Percentiles rank a stretch among this genome's conserved stretches.
Evolutionary conservation across 2,113 vertebrate genomes (phyloP).

Genomic region (Grallaria varia): DNA sequence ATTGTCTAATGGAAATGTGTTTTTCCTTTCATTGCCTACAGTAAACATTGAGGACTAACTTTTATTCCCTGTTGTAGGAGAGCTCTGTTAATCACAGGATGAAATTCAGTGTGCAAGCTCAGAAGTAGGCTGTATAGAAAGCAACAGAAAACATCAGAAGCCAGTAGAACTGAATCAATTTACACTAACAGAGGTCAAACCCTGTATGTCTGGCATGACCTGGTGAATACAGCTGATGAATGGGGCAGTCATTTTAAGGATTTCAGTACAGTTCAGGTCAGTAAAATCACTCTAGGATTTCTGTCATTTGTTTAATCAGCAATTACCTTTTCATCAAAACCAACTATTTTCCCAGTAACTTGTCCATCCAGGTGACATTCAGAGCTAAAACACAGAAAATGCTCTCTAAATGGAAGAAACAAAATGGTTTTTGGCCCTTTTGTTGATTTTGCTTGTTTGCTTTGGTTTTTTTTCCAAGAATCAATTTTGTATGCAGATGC

Average conservation of each 20-base stretch:
- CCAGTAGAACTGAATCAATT: not conserved
- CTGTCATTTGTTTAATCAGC: not conserved
- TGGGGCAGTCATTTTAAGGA: not conserved
- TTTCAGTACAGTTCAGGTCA: not conserved
- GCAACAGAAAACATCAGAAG: not conserved
- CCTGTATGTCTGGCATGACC: not conserved
- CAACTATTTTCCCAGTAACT: not conserved
- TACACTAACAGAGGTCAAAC: not conserved
- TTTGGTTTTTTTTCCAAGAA: not conserved
- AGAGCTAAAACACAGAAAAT: not conserved
- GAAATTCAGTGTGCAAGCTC: not conserved
- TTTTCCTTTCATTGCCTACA: not conserved
- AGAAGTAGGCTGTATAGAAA: not conserved
- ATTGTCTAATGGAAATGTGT: not conserved
- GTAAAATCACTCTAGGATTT: not conserved
- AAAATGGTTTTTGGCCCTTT: not conserved
- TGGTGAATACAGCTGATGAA: not conserved
- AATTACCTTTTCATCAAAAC: not conserved
- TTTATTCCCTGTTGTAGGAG: not conserved
- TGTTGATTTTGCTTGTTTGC: not conserved
- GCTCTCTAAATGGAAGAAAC: not conserved
- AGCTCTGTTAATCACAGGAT: not conserved
- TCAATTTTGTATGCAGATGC: not conserved
- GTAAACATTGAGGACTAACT: not conserved
- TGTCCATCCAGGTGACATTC: not conserved